Percentiles rank a stretch among this genome's conserved stretches.
phyloP scores from a whole-genome alignment of 1,140 invertebrate species.

The Calosoma granatense region DNA sequence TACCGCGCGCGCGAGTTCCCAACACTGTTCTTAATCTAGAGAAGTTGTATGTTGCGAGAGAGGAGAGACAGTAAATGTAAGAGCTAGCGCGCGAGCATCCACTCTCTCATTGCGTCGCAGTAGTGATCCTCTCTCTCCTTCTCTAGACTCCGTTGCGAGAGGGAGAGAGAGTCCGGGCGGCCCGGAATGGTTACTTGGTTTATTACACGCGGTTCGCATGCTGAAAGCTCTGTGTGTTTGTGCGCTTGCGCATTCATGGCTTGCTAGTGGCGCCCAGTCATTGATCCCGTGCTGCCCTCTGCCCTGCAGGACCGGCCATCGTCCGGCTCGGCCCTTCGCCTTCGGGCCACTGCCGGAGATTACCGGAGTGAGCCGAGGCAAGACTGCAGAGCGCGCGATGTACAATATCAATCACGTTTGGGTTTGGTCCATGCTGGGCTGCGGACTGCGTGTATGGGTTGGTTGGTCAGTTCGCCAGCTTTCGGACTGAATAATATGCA shows the following conservation, averaged over 20 bases:
- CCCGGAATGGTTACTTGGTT: constrained; percentile 4
- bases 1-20: not conserved
- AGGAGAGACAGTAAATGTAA: not conserved
- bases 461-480: not conserved
- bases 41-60: not conserved
- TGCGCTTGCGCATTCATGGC: not conserved
- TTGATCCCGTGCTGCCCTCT: constrained; percentile 3
- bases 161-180: not conserved
- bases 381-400: not conserved
- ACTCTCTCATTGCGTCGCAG: not conserved
- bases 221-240: not conserved
- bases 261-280: not conserved
- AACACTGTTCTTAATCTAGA: not conserved
- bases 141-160: too few relatives aligned
- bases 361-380: not conserved
- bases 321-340: not conserved
- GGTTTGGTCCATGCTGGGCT: not conserved
- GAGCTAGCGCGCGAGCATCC: not conserved
- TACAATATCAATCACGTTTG: not conserved
- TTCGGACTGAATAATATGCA: not conserved
- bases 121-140: too few relatives aligned
- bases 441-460: too few relatives aligned
- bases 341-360: not conserved
- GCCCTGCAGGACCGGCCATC: not conserved
- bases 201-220: constrained; percentile 7